Percentiles rank a stretch among this genome's conserved stretches.
Evolutionary conservation across 2,888 invertebrate genomes (phyloP).

Genomic region (Pachydiplax longipennis): DNA sequence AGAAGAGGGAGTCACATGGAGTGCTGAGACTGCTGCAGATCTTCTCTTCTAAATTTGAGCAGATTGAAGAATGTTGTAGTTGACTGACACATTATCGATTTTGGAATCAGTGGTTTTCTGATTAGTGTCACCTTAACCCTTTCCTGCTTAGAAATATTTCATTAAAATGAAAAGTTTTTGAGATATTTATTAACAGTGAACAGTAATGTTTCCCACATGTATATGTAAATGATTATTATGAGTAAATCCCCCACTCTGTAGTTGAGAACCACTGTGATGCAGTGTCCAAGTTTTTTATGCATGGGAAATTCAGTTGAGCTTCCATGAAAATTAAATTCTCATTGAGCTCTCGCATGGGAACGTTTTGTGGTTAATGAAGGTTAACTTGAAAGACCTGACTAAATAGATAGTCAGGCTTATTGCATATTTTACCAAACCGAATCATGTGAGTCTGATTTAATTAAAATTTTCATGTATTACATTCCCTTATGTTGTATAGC

Average conservation of each 20-base stretch:
- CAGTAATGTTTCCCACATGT: too few relatives aligned
- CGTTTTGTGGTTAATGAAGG: neutral
- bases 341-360: neutral
- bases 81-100: too few relatives aligned
- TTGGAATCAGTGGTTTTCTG: too few relatives aligned
- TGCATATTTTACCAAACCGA: neutral
- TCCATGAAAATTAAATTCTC: neutral
- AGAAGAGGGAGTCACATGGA: slow-evolving; percentile 57
- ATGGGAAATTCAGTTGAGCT: neutral
- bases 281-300: neutral
- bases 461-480: neutral
- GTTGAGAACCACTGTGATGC: neutral
- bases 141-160: too few relatives aligned
- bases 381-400: neutral
- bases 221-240: too few relatives aligned
- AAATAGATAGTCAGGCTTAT: neutral
- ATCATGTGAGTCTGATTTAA: neutral
- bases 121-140: too few relatives aligned
- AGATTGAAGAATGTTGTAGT: neutral
- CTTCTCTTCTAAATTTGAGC: slow-evolving; percentile 58
- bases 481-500: neutral
- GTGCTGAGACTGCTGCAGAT: slow-evolving; percentile 60
- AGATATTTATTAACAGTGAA: too few relatives aligned
- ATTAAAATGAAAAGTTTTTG: too few relatives aligned
- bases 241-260: too few relatives aligned